phyloP scores from a whole-genome alignment of 2,113 vertebrate genomes.

The Rhinichthys klamathensis region DNA sequence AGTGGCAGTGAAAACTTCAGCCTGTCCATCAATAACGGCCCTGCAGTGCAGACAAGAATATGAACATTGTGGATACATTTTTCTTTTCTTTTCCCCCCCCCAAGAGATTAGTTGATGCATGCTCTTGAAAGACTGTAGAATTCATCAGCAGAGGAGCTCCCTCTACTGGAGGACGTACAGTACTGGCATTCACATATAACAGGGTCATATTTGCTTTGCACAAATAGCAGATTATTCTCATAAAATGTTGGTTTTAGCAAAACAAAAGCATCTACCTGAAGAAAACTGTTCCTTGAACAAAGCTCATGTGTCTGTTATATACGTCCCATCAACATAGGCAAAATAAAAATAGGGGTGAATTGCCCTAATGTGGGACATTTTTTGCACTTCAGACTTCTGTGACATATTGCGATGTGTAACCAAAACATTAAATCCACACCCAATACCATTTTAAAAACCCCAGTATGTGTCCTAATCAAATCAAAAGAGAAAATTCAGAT shows the following conservation, averaged over 20 bases:
- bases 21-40: constrained; percentile 10
- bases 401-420: no score
- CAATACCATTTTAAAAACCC: no score
- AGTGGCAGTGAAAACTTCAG: constrained; percentile 4
- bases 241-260: neutral
- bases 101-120: constrained; percentile 6
- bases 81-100: neutral
- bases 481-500: no score
- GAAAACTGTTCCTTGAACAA: neutral
- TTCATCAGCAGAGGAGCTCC: constrained; percentile 61
- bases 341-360: no score
- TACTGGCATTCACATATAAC: constrained; percentile 41
- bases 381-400: no score
- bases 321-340: neutral
- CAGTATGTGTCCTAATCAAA: no score
- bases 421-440: no score
- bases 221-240: neutral
- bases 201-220: constrained; percentile 6
- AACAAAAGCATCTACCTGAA: neutral
- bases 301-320: neutral
- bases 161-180: constrained; percentile 66
- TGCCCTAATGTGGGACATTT: no score
- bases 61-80: neutral
- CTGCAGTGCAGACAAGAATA: constrained; percentile 23
- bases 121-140: neutral